Conservation (phyloP, 2,888 invertebrate genomes). For the Anarsia innoxiella region DNA sequence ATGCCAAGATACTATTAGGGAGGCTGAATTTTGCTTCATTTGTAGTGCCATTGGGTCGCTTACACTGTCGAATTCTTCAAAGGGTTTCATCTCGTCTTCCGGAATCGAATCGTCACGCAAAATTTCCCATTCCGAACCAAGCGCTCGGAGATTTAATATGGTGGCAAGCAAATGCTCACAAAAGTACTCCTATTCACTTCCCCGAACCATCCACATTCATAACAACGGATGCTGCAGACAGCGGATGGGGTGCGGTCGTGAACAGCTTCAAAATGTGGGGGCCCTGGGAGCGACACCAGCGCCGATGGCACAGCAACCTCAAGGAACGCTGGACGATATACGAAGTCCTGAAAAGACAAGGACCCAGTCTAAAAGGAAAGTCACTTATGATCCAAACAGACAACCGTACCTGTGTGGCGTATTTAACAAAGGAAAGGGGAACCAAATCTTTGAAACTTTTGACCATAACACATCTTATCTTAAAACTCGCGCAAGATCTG, state of each 20-base stretch:
- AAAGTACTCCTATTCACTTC: constrained; percentile 8
- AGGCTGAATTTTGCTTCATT: constrained; percentile 15
- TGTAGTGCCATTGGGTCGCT: constrained; percentile 12
- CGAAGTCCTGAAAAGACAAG: not conserved
- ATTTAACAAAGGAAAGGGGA: constrained; percentile 7
- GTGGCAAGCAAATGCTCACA: constrained; percentile 1
- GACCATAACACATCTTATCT: not conserved
- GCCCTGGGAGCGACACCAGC: constrained; percentile 9
- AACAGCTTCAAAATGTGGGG: constrained; percentile 9
- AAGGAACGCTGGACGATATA: constrained; percentile 10
- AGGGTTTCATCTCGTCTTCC: constrained; percentile 8
- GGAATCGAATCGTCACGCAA: not conserved
- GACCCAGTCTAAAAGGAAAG: not conserved
- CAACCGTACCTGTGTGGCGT: constrained; percentile 3
- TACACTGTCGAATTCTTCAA: constrained; percentile 13
- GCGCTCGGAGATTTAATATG: constrained; percentile 2
- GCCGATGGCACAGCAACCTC: constrained; percentile 10
- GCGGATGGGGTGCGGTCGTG: constrained; percentile 15
- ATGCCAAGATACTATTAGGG: constrained; percentile 11
- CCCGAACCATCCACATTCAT: constrained; percentile 7
- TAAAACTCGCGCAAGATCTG: not conserved
- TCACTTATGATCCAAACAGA: constrained; percentile 2
- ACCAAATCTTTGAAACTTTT: constrained; percentile 3
- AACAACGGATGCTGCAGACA: constrained; percentile 8
- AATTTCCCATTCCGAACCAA: not conserved